Evolutionary conservation across 2,113 vertebrate species (phyloP), one percentile per base, ranked within the genome.

Genomic region (Desmodus rotundus): DNA sequence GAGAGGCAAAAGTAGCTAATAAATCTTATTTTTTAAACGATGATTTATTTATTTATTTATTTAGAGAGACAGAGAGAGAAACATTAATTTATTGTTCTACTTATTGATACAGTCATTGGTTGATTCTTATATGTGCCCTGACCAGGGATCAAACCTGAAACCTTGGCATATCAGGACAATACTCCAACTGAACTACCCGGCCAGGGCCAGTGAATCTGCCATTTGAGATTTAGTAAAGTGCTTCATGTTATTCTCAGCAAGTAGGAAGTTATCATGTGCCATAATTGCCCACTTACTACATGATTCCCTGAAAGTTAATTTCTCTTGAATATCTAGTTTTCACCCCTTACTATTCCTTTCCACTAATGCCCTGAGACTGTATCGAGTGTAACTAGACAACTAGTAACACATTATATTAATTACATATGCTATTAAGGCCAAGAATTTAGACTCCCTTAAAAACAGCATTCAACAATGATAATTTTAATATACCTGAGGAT

Each of bases 371-470:
- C 50, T 77, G 3, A 81, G 38, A 95, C 78, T 5, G 16, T 24
- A 67, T 73, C 41, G 61, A 83, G 36, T 56, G 68, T n/a, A 67
- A 9, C 3, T 45, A 28, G 50, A 68, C 24, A 83, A 74, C 13
- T 52, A 81, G 76, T 3, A 92, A 15, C 9, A 94, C 61, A 81
- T 74, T 65, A 61, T 28, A 73, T 58, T 80, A 68, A 68, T 41
- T 28, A 47, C 20, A 68, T 17, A 65, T 4, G 5, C 9, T 47
- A 84, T 36, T 91, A 85, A 77, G 31, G 24, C 5, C 33, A 88
- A 83, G 7, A 93, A 41, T 61, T 83, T 67, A 50, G 10, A 80
- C 95, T 95, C 70, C 52, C 38, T 93, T 85, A 83, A 88, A 87
- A 93, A 74, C 0, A 91, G 20, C 16, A 95, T 56, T 96, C 41